phyloP scores from a whole-genome alignment of 2,113 vertebrate genomes.

The Corythornis madagascariensis region DNA sequence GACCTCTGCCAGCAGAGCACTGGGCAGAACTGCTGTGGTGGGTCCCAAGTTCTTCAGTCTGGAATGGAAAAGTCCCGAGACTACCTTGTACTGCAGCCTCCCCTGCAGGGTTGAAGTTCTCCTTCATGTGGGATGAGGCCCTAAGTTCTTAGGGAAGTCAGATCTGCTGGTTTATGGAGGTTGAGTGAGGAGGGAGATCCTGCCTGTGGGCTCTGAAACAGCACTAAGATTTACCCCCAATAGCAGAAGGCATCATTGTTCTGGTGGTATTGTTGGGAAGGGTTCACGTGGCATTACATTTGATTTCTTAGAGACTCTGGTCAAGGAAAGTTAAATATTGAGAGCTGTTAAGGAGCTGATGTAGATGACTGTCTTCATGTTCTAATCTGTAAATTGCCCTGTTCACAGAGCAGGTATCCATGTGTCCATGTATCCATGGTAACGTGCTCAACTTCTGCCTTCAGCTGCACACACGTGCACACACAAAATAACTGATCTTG shows the following conservation, averaged over 20 bases:
- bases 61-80: not conserved
- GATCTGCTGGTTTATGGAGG: not conserved
- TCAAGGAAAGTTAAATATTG: not conserved
- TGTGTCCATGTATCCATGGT: slow-evolving; percentile 30
- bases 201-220: not conserved
- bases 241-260: rapidly evolving
- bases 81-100: not conserved
- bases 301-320: not conserved
- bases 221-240: rapidly evolving
- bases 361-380: not conserved
- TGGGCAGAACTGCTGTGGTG: rapidly evolving
- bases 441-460: not conserved
- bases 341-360: not conserved
- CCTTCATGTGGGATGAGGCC: not conserved
- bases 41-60: not conserved
- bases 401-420: slow-evolving; percentile 16
- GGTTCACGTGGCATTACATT: not conserved
- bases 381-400: not conserved
- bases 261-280: not conserved
- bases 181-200: not conserved
- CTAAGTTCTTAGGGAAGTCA: not conserved
- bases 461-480: not conserved
- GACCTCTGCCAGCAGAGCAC: not conserved
- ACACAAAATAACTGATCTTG: not conserved
- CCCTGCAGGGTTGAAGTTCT: not conserved